Evolutionary conservation across 2,888 invertebrate genomes (phyloP), one percentile per base, ranked within the genome.

Genomic region (Dynastes hyllus): DNA sequence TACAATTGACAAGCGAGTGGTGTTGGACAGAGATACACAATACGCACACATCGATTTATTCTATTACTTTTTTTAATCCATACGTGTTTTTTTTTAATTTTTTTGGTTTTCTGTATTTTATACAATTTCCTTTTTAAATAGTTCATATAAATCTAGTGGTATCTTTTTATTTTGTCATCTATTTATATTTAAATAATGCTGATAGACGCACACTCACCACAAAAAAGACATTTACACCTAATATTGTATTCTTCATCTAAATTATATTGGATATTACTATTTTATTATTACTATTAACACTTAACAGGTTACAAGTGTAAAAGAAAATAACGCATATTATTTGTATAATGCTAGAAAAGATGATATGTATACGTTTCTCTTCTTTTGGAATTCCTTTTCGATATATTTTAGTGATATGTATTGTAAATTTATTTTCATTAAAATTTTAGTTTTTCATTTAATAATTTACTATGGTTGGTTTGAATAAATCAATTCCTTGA

Each of bases 1-100:
- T 85, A 85, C 86, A 86, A 88, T 88, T 88, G 88, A 88, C 88
- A 87, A 88, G 87, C 87, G 83, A 84, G 86, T 87, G 87, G 84
- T 85, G 86, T 87, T 87, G 87, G 87, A 86, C 87, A 87, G 86
- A 85, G 84, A 85, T 81, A 85, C 83, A 83, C 55, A 16, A 58
- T 82, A 83, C 82, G 82, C 80, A 81, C 82, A 83, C 81, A 82
- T 80, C 79, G 65, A 77, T 65, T 75, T 75, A 16, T 67, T 67
- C 40, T 22, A 67, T 22, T 67, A 40, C 16, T 67, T 67, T 45
- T 67, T 67, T 40, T 63, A 63, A 63, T 58, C 8, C 55, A 8
- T 58, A 58, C 22, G 45, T 45, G 11, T 11, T 45, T 45, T 45
- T 45, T 45, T 45, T 45, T 45, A 2, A 6, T 11, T 45, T 45